A percentile compares a stretch with the other conserved stretches of the same genome.
Evolutionary conservation across 2,888 invertebrate species (phyloP).

Genomic region (Polymixis flavicincta): DNA sequence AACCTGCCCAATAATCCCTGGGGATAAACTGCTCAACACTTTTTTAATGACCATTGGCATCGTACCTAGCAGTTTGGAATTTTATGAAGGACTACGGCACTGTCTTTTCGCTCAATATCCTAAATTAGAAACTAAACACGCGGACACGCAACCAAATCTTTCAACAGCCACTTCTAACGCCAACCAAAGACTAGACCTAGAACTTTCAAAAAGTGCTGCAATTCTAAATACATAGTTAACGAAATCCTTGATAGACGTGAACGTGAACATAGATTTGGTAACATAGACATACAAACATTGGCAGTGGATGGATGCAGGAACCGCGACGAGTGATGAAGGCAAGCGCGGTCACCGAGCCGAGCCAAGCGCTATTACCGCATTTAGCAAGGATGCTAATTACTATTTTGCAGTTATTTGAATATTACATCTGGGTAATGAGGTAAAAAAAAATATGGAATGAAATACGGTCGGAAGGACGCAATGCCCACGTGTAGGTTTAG

Average conservation of each 20-base stretch:
- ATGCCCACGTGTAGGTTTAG: neutral
- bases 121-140: neutral
- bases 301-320: conserved; percentile 27
- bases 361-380: conserved; percentile 25
- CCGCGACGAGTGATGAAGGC: conserved; percentile 32
- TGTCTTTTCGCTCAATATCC: neutral
- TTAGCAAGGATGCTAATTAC: neutral
- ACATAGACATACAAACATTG: conserved; percentile 25
- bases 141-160: neutral
- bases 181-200: neutral
- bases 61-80: neutral
- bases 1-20: neutral
- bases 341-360: conserved; percentile 20
- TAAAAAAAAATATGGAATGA: neutral
- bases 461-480: conserved; percentile 2
- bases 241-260: neutral
- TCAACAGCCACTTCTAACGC: conserved; percentile 13
- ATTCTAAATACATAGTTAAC: neutral
- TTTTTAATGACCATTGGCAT: too few species aligned
- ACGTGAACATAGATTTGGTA: neutral
- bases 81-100: neutral
- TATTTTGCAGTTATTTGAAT: conserved; percentile 8
- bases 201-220: conserved; percentile 13
- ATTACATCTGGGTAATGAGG: neutral
- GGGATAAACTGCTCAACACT: too few species aligned